Conservation (phyloP, 1,140 invertebrate genomes). For the Leptinotarsa defecta region DNA sequence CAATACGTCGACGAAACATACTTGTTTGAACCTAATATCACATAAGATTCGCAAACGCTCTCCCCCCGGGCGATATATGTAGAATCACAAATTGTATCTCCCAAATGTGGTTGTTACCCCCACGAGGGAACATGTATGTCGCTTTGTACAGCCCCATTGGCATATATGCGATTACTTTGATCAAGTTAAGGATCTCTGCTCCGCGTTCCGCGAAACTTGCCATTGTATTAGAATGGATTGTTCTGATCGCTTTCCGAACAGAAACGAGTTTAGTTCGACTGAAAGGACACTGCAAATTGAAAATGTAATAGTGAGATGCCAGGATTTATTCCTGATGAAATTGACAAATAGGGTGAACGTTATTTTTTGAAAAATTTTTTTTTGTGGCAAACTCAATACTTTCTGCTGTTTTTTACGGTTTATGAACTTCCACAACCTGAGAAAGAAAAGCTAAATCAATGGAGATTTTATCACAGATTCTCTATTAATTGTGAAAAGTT, state of each 20-base stretch:
- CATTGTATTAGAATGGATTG: slow-evolving; percentile 6
- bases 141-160: neutral
- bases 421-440: too few species aligned
- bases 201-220: neutral
- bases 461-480: too few species aligned
- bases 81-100: slow-evolving; percentile 6
- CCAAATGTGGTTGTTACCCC: neutral
- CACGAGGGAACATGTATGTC: neutral
- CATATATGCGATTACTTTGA: neutral
- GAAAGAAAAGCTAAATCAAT: too few species aligned
- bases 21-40: neutral
- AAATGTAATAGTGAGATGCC: neutral
- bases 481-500: too few species aligned
- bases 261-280: neutral
- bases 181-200: neutral
- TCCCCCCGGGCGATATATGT: neutral
- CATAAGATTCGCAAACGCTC: neutral
- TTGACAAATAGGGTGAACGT: too few species aligned
- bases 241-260: neutral
- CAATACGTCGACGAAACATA: too few species aligned
- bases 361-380: too few species aligned
- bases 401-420: too few species aligned
- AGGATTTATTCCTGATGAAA: too few species aligned
- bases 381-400: too few species aligned
- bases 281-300: slow-evolving; percentile 1